These are phyloP conservation scores for Hemithea aestivaria DNA, from an alignment of 2,888 invertebrate genomes.

Conservation along the genomic window DNA sequence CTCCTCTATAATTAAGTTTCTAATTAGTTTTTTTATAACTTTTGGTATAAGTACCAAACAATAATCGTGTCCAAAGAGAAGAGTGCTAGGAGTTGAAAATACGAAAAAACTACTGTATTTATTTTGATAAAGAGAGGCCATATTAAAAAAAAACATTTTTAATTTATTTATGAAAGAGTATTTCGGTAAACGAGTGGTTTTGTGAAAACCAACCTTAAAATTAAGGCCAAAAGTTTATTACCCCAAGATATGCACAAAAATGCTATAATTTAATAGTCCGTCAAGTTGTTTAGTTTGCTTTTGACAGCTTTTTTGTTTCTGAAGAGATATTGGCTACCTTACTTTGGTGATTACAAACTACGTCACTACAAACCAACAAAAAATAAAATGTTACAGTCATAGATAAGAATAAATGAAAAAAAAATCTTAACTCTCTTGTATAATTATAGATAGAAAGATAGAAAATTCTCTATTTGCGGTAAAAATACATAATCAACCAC, in stretches of 20 bases:
- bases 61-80: constrained; percentile 71
- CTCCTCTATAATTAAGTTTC: constrained; percentile 32
- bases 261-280: constrained; percentile 4
- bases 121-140: constrained; percentile 62
- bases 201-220: constrained; percentile 42
- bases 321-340: too few relatives aligned
- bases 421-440: too few relatives aligned
- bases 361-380: too few relatives aligned
- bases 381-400: too few relatives aligned
- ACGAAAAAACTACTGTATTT: constrained; percentile 51
- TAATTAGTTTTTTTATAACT: constrained; percentile 38
- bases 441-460: too few relatives aligned
- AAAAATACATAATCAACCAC: too few relatives aligned
- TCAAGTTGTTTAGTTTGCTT: too few relatives aligned
- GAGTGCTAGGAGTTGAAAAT: constrained; percentile 33
- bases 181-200: constrained; percentile 36
- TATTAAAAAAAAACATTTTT: constrained; percentile 40
- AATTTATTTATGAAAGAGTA: constrained; percentile 41
- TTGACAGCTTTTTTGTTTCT: too few relatives aligned
- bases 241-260: constrained; percentile 59
- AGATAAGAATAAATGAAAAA: too few relatives aligned
- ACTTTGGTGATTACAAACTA: too few relatives aligned
- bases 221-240: constrained; percentile 50
- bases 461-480: too few relatives aligned
- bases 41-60: constrained; percentile 54